These are phyloP conservation scores for Brotula barbata DNA, from an alignment of 2,797 vertebrate species.

Conservation along the genomic window DNA sequence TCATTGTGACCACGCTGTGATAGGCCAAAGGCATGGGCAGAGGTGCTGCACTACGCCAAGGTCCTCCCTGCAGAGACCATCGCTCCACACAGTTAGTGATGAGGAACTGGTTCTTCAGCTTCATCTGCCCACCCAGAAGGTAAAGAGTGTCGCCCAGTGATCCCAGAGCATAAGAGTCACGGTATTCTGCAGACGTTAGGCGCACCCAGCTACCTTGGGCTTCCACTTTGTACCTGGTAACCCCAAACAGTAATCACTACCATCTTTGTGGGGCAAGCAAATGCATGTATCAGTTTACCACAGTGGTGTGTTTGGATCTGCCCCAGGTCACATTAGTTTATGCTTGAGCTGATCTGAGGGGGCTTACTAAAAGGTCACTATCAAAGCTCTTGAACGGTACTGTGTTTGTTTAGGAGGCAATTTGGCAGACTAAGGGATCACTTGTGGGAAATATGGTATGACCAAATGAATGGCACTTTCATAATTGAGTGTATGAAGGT, in stretches of 20 bases:
- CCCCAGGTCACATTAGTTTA: no score
- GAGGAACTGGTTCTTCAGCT: slow-evolving; percentile 89
- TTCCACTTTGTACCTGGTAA: slow-evolving; percentile 85
- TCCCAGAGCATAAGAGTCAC: slow-evolving; percentile 90
- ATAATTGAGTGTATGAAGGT: no score
- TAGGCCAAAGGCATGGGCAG: slow-evolving; percentile 90
- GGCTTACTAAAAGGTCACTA: no score
- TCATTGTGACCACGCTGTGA: slow-evolving; percentile 84
- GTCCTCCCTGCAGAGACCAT: slow-evolving; percentile 85
- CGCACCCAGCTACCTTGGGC: slow-evolving; percentile 92
- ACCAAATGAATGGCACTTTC: no score
- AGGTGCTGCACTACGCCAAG: slow-evolving; percentile 87
- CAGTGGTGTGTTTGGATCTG: no score
- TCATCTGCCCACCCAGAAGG: slow-evolving; percentile 94
- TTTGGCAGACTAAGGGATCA: not conserved
- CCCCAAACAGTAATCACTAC: slow-evolving; percentile 31
- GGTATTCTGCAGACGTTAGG: slow-evolving; percentile 86
- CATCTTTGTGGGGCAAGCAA: not conserved
- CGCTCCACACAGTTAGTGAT: slow-evolving; percentile 93
- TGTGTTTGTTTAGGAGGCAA: no score
- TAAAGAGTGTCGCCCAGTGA: slow-evolving; percentile 86
- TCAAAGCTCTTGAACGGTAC: no score
- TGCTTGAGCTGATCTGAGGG: not conserved
- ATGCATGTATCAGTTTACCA: not conserved
- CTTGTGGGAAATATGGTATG: no score